Conservation (phyloP, 2,113 vertebrate genomes). For the Dasyurus viverrinus region DNA sequence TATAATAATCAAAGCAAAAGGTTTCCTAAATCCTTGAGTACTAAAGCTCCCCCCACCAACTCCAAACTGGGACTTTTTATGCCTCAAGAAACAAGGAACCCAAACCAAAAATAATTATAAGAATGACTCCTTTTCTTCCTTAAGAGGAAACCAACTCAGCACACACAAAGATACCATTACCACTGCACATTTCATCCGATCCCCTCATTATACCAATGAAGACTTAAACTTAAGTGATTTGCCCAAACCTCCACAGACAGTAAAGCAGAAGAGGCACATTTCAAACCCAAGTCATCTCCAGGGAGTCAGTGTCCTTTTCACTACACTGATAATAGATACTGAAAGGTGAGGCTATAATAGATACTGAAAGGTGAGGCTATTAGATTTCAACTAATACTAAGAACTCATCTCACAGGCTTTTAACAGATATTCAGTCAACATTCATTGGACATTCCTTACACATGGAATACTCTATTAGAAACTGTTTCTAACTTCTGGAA, state of each 20-base stretch:
- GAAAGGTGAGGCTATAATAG: not conserved
- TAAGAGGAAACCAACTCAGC: not conserved
- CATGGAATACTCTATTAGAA: not conserved
- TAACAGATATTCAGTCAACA: not conserved
- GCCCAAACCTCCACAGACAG: not conserved
- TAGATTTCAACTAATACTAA: not conserved
- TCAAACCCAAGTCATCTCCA: not conserved
- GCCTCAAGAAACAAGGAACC: not conserved
- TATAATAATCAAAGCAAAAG: not conserved
- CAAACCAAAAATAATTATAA: not conserved
- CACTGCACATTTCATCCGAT: not conserved
- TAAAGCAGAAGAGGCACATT: not conserved
- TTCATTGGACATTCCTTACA: not conserved
- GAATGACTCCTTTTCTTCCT: too few species aligned
- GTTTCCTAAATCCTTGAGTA: not conserved
- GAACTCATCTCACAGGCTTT: not conserved
- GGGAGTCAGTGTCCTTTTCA: not conserved
- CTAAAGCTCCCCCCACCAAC: not conserved
- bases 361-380: not conserved
- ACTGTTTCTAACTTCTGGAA: not conserved
- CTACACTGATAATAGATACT: not conserved
- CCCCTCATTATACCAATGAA: not conserved
- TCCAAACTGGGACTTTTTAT: not conserved
- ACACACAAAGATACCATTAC: not conserved
- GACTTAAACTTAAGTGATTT: not conserved